These are phyloP conservation scores for Cottus gobio DNA, from an alignment of 2,113 vertebrate genomes.

Conservation along the genomic window DNA sequence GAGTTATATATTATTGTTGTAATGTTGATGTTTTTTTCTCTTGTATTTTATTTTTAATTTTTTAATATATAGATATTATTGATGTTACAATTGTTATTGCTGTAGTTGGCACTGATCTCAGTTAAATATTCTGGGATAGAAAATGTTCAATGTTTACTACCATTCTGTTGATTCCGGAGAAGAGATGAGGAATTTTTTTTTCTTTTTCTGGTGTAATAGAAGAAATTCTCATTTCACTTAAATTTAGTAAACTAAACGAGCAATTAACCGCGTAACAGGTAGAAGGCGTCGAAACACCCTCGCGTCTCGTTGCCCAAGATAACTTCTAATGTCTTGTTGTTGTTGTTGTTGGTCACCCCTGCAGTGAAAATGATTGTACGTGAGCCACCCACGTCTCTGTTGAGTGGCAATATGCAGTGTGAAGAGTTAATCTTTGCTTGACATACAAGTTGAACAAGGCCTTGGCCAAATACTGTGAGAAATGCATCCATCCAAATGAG, in stretches of 20 bases:
- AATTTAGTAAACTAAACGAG: slow-evolving; percentile 55
- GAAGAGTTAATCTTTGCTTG: slow-evolving; percentile 38
- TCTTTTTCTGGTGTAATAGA: slow-evolving; percentile 26
- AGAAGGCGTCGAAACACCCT: slow-evolving; percentile 52
- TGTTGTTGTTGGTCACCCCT: slow-evolving; percentile 54
- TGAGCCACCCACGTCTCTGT: slow-evolving; percentile 42
- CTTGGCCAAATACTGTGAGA: slow-evolving; percentile 67
- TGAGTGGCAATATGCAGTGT: slow-evolving; percentile 53
- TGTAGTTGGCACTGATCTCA: slow-evolving; percentile 78
- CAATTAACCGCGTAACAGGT: slow-evolving; percentile 54
- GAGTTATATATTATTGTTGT: slow-evolving; percentile 66
- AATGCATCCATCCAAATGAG: slow-evolving; percentile 47
- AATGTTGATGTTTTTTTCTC: slow-evolving; percentile 57
- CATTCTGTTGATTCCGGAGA: slow-evolving; percentile 71
- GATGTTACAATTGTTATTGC: slow-evolving; percentile 71
- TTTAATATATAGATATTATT: slow-evolving; percentile 74
- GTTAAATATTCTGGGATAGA: slow-evolving; percentile 72
- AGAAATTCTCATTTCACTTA: slow-evolving; percentile 59
- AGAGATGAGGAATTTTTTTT: slow-evolving; percentile 59
- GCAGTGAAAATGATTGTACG: slow-evolving; percentile 78
- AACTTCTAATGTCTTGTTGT: slow-evolving; percentile 54
- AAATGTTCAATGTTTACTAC: slow-evolving; percentile 74
- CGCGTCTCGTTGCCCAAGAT: slow-evolving; percentile 52
- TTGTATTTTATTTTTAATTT: slow-evolving; percentile 67
- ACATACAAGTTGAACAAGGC: slow-evolving; percentile 52